Evolutionary conservation across 2,888 invertebrate genomes (phyloP).

Genomic region (Glyphotaelius pellucidus): DNA sequence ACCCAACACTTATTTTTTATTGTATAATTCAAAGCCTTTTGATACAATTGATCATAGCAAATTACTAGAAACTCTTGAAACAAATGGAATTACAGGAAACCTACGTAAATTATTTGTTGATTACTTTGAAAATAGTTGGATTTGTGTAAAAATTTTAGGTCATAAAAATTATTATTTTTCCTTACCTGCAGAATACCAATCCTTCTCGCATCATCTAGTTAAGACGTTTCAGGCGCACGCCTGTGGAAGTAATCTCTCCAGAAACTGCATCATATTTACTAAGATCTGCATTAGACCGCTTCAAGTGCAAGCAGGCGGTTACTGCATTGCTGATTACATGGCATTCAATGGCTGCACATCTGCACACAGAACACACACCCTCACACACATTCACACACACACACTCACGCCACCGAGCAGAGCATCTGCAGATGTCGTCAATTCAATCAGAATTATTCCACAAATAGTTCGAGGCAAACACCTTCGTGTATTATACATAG

Average conservation of each 20-base stretch:
- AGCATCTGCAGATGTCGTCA: slow-evolving; percentile 14
- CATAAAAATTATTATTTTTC: no score
- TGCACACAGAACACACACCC: background rate
- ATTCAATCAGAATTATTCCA: slow-evolving; percentile 25
- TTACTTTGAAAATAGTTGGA: no score
- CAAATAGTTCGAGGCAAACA: slow-evolving; percentile 5
- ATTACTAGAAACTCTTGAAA: no score
- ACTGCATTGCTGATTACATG: slow-evolving; percentile 20
- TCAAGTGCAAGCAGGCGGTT: background rate
- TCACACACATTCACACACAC: background rate
- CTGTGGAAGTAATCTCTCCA: background rate
- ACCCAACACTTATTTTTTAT: no score
- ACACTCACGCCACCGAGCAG: background rate
- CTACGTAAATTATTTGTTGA: no score
- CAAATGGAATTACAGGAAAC: no score
- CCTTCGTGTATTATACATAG: background rate
- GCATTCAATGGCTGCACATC: slow-evolving; percentile 11
- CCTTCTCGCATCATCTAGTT: background rate
- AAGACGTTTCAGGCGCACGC: background rate
- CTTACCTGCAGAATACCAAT: background rate
- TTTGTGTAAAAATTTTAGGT: no score
- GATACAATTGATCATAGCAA: no score
- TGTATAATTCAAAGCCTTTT: no score
- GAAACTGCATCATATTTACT: background rate
- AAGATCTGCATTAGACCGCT: background rate